Percentiles rank a stretch among this genome's conserved stretches.
Conservation (phyloP, 2,888 invertebrate species). For the Pyralis farinalis region DNA sequence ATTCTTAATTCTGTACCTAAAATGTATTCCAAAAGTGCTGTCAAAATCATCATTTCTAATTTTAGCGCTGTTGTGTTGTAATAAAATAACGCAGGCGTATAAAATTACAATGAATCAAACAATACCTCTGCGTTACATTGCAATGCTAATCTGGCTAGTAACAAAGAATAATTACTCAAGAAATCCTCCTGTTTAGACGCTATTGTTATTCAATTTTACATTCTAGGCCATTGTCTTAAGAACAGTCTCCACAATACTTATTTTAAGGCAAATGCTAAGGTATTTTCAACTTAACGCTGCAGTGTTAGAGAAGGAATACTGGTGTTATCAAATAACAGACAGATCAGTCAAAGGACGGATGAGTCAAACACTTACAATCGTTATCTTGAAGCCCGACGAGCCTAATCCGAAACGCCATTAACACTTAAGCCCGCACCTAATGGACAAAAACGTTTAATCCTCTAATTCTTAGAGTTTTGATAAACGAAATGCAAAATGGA, state of each 20-base stretch:
- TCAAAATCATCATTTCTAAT: no score
- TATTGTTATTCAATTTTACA: no score
- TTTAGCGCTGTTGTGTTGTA: no score
- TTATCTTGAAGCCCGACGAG: conserved; percentile 49
- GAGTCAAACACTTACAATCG: conserved; percentile 51
- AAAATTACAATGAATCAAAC: conserved; percentile 3
- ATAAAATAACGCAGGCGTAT: conserved; percentile 29
- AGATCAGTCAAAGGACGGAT: conserved; percentile 56
- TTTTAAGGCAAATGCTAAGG: background rate
- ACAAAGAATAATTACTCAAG: conserved; percentile 32
- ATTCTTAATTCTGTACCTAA: no score
- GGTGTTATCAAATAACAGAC: conserved; percentile 58
- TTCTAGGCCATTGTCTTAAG: no score
- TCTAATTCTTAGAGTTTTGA: conserved; percentile 49
- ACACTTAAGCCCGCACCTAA: conserved; percentile 68
- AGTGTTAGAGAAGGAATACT: conserved; percentile 20
- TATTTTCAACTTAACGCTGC: conserved; percentile 27
- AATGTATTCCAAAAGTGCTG: no score
- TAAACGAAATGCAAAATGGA: conserved; percentile 47
- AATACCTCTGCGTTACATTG: background rate
- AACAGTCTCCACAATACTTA: no score
- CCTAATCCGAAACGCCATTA: conserved; percentile 73
- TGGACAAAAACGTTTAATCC: conserved; percentile 78
- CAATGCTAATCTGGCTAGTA: conserved; percentile 17
- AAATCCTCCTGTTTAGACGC: no score